Conservation (phyloP, 2,888 invertebrate species). For the Lasioglossum figueresi region DNA sequence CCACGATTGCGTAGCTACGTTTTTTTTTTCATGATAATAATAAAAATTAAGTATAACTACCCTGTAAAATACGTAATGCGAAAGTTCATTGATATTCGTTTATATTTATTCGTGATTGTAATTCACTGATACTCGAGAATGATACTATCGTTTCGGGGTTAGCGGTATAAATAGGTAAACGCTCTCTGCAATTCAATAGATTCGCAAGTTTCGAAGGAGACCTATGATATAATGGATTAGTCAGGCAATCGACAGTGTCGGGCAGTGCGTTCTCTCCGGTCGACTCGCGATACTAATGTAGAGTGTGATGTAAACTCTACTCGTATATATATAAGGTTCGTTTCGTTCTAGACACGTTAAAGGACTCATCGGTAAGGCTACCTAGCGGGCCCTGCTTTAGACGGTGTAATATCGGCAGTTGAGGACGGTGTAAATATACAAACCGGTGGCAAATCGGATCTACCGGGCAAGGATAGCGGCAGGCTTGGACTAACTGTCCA, state of each 20-base stretch:
- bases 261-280: constrained; percentile 26
- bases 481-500: no score
- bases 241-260: constrained; percentile 51
- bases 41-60: constrained; percentile 81
- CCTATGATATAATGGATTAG: constrained; percentile 51
- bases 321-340: no score
- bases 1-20: constrained; percentile 71
- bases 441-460: no score
- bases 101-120: constrained; percentile 72
- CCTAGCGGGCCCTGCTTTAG: no score
- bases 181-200: constrained; percentile 48
- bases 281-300: constrained; percentile 32
- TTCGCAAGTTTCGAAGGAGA: constrained; percentile 49
- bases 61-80: constrained; percentile 79
- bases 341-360: no score
- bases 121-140: constrained; percentile 69
- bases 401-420: no score
- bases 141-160: constrained; percentile 69
- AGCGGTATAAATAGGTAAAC: constrained; percentile 71
- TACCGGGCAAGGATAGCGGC: no score
- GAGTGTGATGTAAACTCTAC: no score
- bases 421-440: no score
- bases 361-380: no score
- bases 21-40: constrained; percentile 70
- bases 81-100: constrained; percentile 78